Evolutionary conservation across 2,888 invertebrate species (phyloP).

Genomic region (Bombylius discolor): DNA sequence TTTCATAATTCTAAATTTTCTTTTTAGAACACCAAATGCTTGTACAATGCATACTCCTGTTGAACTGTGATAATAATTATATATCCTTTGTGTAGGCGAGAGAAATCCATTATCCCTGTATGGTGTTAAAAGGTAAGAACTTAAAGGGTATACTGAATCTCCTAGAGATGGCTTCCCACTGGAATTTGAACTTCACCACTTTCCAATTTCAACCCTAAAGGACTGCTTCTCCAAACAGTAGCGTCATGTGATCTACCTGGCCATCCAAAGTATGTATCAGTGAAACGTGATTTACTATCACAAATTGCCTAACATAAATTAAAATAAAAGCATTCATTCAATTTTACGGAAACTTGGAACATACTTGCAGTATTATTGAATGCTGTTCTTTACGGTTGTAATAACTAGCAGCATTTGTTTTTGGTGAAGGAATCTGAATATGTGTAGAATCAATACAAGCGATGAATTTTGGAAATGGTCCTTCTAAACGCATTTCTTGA

Average conservation of each 20-base stretch:
- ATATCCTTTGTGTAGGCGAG: background rate
- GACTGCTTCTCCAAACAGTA: background rate
- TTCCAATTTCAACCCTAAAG: background rate
- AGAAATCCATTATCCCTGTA: conserved; percentile 1
- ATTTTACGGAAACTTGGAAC: too few relatives aligned
- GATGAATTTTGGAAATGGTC: too few relatives aligned
- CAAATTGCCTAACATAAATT: too few relatives aligned
- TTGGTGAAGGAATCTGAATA: too few relatives aligned
- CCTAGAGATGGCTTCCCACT: background rate
- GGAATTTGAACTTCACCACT: too few relatives aligned
- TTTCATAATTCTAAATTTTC: background rate
- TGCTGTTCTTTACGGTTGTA: too few relatives aligned
- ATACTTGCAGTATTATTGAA: too few relatives aligned
- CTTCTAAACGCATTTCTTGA: too few relatives aligned
- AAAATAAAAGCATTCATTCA: too few relatives aligned
- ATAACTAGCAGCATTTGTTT: too few relatives aligned
- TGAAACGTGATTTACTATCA: background rate
- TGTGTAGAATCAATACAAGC: too few relatives aligned
- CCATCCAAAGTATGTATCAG: background rate
- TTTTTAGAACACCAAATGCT: background rate
- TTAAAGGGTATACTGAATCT: background rate
- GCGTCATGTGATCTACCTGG: background rate
- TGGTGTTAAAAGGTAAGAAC: background rate
- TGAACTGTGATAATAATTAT: background rate
- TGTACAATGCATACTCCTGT: background rate